Conservation (phyloP, 2,888 invertebrate species). For the Pyrrhia umbra region DNA sequence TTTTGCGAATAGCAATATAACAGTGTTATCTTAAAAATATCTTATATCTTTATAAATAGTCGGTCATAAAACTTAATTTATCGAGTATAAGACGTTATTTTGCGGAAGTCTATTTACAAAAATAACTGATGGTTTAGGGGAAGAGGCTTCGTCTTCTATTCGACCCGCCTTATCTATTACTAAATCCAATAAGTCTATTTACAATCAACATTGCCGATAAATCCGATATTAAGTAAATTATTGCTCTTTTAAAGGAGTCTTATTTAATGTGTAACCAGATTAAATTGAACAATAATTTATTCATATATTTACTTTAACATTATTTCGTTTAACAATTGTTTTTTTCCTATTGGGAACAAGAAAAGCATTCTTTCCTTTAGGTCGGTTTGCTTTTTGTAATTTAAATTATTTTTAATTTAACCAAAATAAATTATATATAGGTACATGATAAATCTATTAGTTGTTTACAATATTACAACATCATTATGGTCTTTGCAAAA, state of each 20-base stretch:
- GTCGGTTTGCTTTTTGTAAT: too few relatives aligned
- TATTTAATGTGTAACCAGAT: not conserved
- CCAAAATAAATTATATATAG: too few relatives aligned
- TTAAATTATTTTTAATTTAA: too few relatives aligned
- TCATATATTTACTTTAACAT: not conserved
- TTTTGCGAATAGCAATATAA: not conserved
- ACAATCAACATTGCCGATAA: conserved; percentile 5
- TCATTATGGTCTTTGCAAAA: too few relatives aligned
- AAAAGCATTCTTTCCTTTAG: too few relatives aligned
- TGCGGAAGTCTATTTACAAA: conserved; percentile 40
- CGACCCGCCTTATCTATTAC: conserved; percentile 1
- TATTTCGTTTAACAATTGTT: too few relatives aligned
- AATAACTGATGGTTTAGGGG: conserved; percentile 32
- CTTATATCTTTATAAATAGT: conserved; percentile 32
- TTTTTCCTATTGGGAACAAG: too few relatives aligned
- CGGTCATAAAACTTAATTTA: conserved; percentile 44
- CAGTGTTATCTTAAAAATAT: conserved; percentile 36
- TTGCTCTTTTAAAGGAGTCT: not conserved
- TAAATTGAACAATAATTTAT: not conserved
- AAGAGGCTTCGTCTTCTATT: not conserved
- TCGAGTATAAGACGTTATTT: conserved; percentile 33
- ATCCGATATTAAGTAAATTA: not conserved
- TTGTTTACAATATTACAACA: too few relatives aligned
- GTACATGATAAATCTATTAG: too few relatives aligned
- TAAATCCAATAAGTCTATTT: conserved; percentile 12